A percentile compares a stretch with the other conserved stretches of the same genome.
Evolutionary conservation across 2,888 invertebrate species (phyloP).

Genomic region (Matsumyia berberina): DNA sequence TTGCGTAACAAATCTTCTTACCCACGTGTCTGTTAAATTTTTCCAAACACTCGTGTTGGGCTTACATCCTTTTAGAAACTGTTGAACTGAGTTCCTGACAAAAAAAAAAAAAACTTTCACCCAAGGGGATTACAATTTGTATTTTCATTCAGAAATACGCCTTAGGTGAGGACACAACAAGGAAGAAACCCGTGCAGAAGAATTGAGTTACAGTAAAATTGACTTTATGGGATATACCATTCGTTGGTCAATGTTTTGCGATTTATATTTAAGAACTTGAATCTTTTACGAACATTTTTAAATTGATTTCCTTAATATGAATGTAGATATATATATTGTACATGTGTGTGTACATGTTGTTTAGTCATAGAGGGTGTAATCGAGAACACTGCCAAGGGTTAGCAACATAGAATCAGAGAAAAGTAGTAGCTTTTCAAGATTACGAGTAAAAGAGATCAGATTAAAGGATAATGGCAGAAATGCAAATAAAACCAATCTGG

Average conservation of each 20-base stretch:
- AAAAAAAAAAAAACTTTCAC: background rate
- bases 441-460: no score
- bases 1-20: constrained; percentile 6
- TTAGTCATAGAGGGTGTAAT: no score
- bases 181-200: background rate
- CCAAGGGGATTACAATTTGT: constrained; percentile 1
- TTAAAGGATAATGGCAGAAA: no score
- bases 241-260: constrained; percentile 11
- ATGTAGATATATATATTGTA: no score
- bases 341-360: no score
- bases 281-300: background rate
- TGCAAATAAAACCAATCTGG: no score
- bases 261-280: constrained; percentile 2
- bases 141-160: constrained; percentile 25
- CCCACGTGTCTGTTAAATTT: background rate
- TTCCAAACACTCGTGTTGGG: background rate
- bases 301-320: background rate
- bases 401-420: no score
- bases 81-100: background rate
- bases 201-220: constrained; percentile 35
- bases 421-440: no score
- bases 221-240: constrained; percentile 29
- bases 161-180: constrained; percentile 11
- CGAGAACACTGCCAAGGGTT: no score
- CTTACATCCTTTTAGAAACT: background rate